Conservation (phyloP, 2,797 vertebrate genomes). For the Tolypeutes matacus region DNA sequence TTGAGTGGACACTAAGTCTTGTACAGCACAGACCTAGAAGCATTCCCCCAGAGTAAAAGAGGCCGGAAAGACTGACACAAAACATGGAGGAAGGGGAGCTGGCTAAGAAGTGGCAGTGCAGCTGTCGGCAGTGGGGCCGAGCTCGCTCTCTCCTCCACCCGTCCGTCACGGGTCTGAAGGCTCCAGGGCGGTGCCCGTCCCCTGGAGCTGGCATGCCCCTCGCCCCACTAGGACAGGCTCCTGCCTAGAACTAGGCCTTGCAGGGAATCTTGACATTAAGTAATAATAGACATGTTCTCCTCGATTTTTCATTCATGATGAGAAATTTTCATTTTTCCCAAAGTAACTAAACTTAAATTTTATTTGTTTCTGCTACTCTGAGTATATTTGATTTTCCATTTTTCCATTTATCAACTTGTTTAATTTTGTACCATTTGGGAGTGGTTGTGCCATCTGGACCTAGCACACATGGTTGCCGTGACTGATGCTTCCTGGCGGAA, state of each 20-base stretch:
- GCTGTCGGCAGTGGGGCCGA: not conserved
- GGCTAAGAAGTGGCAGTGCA: not conserved
- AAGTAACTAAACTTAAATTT: not conserved
- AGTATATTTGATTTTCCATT: not conserved
- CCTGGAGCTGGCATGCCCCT: no score
- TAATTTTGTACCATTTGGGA: not conserved
- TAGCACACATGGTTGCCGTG: not conserved
- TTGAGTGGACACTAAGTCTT: no score
- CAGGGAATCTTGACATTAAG: not conserved
- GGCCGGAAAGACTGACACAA: not conserved
- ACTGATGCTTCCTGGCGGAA: not conserved
- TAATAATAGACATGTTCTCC: not conserved
- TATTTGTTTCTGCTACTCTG: not conserved
- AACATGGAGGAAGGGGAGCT: not conserved
- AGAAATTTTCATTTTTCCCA: not conserved
- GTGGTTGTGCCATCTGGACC: not conserved
- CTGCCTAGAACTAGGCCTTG: rapidly evolving
- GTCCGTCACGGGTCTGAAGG: not conserved
- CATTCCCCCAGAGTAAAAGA: not conserved
- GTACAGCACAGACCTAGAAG: not conserved
- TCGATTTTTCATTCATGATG: not conserved
- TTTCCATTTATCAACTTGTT: not conserved
- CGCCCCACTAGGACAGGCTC: no score
- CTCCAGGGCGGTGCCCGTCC: not conserved
- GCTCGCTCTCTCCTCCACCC: not conserved